Conservation (phyloP, 2,797 vertebrate species). For the Numenius phaeopus region DNA sequence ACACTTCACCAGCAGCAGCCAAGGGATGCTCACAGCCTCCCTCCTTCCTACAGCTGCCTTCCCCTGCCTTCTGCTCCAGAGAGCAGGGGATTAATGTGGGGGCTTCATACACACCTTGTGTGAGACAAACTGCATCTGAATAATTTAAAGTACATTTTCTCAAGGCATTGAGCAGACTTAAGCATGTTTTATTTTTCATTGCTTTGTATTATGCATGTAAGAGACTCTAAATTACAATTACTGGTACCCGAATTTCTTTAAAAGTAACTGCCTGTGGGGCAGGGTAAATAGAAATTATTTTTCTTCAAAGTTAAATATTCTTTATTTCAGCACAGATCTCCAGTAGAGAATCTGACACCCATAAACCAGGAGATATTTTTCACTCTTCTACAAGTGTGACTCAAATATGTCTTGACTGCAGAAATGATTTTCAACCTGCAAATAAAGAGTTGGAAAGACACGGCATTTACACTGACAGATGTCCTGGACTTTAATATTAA, state of each 20-base stretch:
- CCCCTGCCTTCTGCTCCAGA: not conserved
- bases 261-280: not conserved
- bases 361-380: not conserved
- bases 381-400: not conserved
- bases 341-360: not conserved
- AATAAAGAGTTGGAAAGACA: not conserved
- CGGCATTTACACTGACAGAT: not conserved
- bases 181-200: conserved; percentile 38
- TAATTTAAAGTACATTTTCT: conserved; percentile 65
- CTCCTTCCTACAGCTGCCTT: not conserved
- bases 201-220: not conserved
- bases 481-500: not conserved
- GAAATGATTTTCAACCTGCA: not conserved
- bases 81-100: conserved; percentile 1
- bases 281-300: not conserved
- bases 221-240: not conserved
- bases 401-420: not conserved
- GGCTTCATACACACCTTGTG: not conserved
- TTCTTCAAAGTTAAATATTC: not conserved
- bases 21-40: no score
- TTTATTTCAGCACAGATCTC: not conserved
- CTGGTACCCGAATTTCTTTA: not conserved
- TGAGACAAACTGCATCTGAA: conserved; percentile 41
- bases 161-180: not conserved
- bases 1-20: accelerated